Evolutionary conservation across 1,140 invertebrate species (phyloP).

Genomic region (Chlorops oryzae): DNA sequence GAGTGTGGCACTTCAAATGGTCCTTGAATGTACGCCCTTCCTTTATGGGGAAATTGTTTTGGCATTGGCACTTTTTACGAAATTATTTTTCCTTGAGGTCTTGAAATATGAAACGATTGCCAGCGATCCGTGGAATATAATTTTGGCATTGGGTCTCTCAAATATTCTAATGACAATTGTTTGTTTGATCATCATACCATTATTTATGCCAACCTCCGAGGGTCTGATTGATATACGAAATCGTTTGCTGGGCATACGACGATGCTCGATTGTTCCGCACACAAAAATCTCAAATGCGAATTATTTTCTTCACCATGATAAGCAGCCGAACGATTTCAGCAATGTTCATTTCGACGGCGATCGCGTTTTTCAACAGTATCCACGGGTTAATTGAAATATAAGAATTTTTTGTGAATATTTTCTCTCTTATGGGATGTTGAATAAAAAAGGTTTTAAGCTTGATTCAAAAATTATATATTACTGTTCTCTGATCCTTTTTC

Average conservation of each 20-base stretch:
- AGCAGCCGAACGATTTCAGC: conserved; percentile 30
- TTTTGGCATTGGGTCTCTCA: conserved; percentile 23
- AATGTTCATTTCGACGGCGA: conserved; percentile 26
- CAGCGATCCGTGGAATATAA: conserved; percentile 21
- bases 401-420: too few relatives aligned
- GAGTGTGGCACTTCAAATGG: conserved; percentile 31
- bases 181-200: conserved; percentile 22
- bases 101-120: conserved; percentile 30
- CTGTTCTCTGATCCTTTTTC: too few relatives aligned
- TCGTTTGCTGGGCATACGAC: conserved; percentile 32
- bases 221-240: conserved; percentile 39
- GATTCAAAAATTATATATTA: too few relatives aligned
- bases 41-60: conserved; percentile 34
- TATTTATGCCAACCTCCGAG: conserved; percentile 27
- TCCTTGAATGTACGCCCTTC: conserved; percentile 36
- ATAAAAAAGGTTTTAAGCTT: too few relatives aligned
- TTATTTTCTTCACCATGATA: conserved; percentile 36
- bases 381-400: too few relatives aligned
- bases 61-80: conserved; percentile 21
- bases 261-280: conserved; percentile 11
- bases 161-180: conserved; percentile 21
- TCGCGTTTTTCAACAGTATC: conserved; percentile 40
- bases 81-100: conserved; percentile 24
- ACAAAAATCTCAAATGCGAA: conserved; percentile 39
- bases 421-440: too few relatives aligned